phyloP scores from a whole-genome alignment of 2,888 invertebrate genomes.

The Osedax frankpressi region DNA sequence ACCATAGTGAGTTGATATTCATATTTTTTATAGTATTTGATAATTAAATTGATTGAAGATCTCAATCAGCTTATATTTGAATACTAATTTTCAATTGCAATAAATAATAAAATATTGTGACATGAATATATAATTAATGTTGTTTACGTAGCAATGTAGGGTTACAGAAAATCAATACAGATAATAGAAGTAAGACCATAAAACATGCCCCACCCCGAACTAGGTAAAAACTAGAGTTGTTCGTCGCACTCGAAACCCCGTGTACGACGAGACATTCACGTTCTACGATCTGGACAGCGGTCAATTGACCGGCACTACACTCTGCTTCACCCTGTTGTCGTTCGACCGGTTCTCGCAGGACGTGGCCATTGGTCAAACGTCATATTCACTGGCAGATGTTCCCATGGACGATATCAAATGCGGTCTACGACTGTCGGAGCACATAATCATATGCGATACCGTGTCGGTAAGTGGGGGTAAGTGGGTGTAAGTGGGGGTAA shows the following conservation, averaged over 20 bases:
- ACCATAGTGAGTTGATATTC: no score
- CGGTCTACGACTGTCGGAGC: neutral
- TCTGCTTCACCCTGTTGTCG: slow-evolving; percentile 52
- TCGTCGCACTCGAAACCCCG: slow-evolving; percentile 84
- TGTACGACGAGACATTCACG: slow-evolving; percentile 96
- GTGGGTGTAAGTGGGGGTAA: neutral
- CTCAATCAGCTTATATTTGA: no score
- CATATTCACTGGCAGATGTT: slow-evolving; percentile 52
- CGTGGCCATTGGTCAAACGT: slow-evolving; percentile 92
- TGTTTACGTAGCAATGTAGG: no score
- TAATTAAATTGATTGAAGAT: no score
- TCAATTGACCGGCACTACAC: slow-evolving; percentile 76
- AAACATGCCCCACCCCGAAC: neutral
- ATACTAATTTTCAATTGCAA: no score
- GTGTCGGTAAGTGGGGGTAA: neutral
- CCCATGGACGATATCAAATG: slow-evolving; percentile 44
- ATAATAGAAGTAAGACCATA: no score
- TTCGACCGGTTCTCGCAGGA: slow-evolving; percentile 95
- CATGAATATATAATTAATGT: no score
- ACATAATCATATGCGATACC: neutral
- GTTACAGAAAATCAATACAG: no score
- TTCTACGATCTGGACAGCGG: slow-evolving; percentile 68
- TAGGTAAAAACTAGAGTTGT: slow-evolving; percentile 82
- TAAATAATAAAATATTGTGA: no score
- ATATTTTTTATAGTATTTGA: no score